Evolutionary conservation across 2,888 invertebrate genomes (phyloP), one percentile per base, ranked within the genome.

Genomic region (Cataglyphis rosenhaueri): DNA sequence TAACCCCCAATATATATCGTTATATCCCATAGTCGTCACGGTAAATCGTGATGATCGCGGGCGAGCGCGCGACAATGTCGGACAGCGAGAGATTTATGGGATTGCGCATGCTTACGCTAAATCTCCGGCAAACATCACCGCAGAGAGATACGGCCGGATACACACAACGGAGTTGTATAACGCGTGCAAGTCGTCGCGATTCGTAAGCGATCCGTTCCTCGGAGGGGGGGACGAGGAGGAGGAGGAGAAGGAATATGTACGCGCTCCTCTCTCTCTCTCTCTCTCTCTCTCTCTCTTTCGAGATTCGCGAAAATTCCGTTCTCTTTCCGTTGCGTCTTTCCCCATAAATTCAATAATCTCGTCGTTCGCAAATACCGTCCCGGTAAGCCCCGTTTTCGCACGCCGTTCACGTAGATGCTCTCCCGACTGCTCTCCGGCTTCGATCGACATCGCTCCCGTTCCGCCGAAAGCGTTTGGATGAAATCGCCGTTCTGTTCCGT

Each of bases 321-420:
- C 35, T 44, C 35, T 35, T 55, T 29, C 41, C 57, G 15, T 21
- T 15, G 44, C 70, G 57, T 70, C 78, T 73, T 71, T 79, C n/a
- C 73, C 74, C 78, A 79, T 79, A 79, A 79, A 79, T 79, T 79
- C 78, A 79, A 79, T 79, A 79, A 79, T 79, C 74, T 79, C 73
- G 44, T 73, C 78, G 78, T 73, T 59, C 78, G 73, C 78, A 71
- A 79, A 79, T 79, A 79, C 59, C 59, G 32, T 35, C 32, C 25
- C 25, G 59, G 44, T 71, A 79, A 79, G 71, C 78, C 78, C 78
- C 59, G 59, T 35, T 79, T 79, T 79, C 78, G 73, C 78, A 79
- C 59, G 44, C 73, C 59, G 78, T 79, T 79, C 78, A 79, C 78
- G 78, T 79, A 79, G 73, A 71, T 73, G 78, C 32, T 79, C 78